Evolutionary conservation across 2,797 vertebrate genomes (phyloP).

Genomic region (Hippoglossus hippoglossus): DNA sequence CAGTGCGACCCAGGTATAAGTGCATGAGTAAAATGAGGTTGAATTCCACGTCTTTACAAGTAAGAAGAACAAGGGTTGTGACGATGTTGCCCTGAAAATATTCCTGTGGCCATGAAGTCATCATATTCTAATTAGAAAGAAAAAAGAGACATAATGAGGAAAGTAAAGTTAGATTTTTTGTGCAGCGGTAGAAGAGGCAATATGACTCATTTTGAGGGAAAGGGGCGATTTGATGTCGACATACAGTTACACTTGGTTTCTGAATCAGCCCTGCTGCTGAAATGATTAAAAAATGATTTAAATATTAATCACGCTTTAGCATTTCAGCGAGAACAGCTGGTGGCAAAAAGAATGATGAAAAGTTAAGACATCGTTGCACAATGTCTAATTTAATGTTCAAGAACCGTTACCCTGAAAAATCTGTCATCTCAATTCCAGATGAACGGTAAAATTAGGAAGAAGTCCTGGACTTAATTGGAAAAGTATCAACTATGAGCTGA

Average conservation of each 20-base stretch:
- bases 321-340: conserved; percentile 58
- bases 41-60: conserved; percentile 9
- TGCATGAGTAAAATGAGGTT: conserved; percentile 10
- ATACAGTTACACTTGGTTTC: conserved; percentile 42
- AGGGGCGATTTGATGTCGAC: conserved; percentile 46
- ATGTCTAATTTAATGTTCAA: conserved; percentile 38
- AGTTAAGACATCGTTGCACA: conserved; percentile 4
- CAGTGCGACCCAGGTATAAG: background rate
- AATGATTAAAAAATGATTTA: conserved; percentile 63
- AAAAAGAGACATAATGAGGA: conserved; percentile 11
- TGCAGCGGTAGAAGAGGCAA: conserved; percentile 14
- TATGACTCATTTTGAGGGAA: conserved; percentile 37
- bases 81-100: conserved; percentile 2
- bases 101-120: background rate
- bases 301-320: conserved; percentile 59
- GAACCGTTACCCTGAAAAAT: conserved; percentile 23
- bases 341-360: conserved; percentile 41
- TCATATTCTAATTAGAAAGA: conserved; percentile 6
- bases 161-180: conserved; percentile 2
- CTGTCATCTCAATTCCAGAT: conserved; percentile 10
- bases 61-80: conserved; percentile 6
- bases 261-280: conserved; percentile 49
- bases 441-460: conserved; percentile 30
- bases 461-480: conserved; percentile 5
- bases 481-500: background rate